Base-by-base conservation (phyloP, 2,888 invertebrate genomes). In the Temnothorax rugatulus region DNA sequence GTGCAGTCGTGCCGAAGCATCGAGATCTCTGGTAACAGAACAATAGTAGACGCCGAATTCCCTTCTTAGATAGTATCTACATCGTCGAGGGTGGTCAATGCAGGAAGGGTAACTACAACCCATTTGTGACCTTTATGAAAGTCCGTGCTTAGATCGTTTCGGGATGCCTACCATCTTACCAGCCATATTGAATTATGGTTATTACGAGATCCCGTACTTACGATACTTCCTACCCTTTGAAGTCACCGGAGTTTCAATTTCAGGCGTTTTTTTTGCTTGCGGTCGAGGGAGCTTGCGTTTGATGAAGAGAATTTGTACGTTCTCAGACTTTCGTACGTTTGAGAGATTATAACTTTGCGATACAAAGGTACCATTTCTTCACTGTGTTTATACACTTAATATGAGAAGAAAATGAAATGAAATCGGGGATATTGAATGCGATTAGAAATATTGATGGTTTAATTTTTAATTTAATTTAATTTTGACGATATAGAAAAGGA, bases 101-200 rank as follows among this genome's bases (percentile, higher is more conserved):
- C 54, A 73, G 90, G 86, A 87, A 87, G 90, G 85, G 87, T 85
- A 85, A 83, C 85, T 71, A 84, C 83, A 84, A 83, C 75, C 88
- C 86, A 87, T 91, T 90, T 86, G 79, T 85, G 86, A 88, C 88
- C 89, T 84, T 68, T 73, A 71, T 83, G 84, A 79, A 90, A 86
- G 86, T 87, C 77, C 57, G 76, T 50, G 66, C 63, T 79, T 75
- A 83, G 85, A 87, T 87, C 84, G 85, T 89, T 85, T 90, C 85
- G 81, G 85, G 82, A 66, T 87, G 88, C 85, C 89, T 90, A 90
- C 91, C 89, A 92, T 93, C 93, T 93, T 93, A 93, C 91, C 90
- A 88, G 92, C 91, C 90, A 90, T 93, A 93, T 93, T 93, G 93
- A 93, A 91, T 93, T 93, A 93, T 92, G 93, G 93, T 91, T 92